Conservation (phyloP, 2,888 invertebrate genomes). For the Nebria salina region DNA sequence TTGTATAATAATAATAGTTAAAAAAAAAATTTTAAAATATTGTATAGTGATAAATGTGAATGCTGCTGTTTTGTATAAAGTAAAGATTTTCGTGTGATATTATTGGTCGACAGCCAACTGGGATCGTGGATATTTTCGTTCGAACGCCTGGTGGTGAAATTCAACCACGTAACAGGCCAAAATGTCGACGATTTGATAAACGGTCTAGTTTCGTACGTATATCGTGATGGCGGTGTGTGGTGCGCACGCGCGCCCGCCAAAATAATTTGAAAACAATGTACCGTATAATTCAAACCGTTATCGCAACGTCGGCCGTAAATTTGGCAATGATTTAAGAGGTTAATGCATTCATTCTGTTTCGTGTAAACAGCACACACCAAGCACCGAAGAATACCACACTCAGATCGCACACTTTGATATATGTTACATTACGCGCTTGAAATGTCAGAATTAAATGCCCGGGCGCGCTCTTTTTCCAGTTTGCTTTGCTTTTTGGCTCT, state of each 20-base stretch:
- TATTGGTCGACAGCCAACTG: neutral
- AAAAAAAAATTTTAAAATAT: neutral
- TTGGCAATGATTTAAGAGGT: conserved; percentile 57
- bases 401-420: conserved; percentile 29
- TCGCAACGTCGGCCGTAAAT: conserved; percentile 56
- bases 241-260: conserved; percentile 41
- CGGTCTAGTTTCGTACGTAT: neutral
- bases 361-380: conserved; percentile 53
- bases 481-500: neutral
- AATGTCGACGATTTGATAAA: neutral
- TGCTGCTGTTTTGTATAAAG: neutral
- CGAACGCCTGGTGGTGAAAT: neutral
- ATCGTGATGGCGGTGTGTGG: neutral
- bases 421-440: conserved; percentile 43
- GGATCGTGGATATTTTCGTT: neutral
- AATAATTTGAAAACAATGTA: conserved; percentile 60
- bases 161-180: neutral
- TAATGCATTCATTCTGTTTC: conserved; percentile 57
- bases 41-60: neutral
- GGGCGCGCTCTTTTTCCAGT: neutral
- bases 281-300: conserved; percentile 60
- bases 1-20: too few species aligned
- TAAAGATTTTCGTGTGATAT: neutral
- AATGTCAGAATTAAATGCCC: conserved; percentile 39
- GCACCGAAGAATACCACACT: conserved; percentile 30